Evolutionary conservation across 2,888 invertebrate species (phyloP).

Genomic region (Leucoma salicis): DNA sequence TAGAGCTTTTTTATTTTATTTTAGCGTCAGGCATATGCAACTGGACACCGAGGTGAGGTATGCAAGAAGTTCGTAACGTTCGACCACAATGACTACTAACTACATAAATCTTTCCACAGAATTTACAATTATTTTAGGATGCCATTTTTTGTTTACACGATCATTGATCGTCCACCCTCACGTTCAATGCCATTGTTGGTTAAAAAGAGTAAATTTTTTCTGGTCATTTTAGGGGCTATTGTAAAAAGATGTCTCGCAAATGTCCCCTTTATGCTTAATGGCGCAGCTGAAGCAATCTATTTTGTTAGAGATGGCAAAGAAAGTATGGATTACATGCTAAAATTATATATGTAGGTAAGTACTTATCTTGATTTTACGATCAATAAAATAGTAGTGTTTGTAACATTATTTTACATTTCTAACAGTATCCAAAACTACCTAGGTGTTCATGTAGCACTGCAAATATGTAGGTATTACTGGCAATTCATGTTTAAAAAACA

Average conservation of each 20-base stretch:
- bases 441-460: no score
- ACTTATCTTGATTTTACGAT: slow-evolving; percentile 27
- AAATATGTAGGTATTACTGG: no score
- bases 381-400: no score
- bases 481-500: no score
- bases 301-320: slow-evolving; percentile 40
- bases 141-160: slow-evolving; percentile 55
- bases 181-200: slow-evolving; percentile 66
- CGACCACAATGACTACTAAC: slow-evolving; percentile 72
- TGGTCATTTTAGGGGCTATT: slow-evolving; percentile 73
- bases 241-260: slow-evolving; percentile 71
- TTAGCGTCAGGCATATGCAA: slow-evolving; percentile 65
- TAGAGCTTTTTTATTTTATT: slow-evolving; percentile 36
- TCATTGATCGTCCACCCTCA: slow-evolving; percentile 78
- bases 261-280: slow-evolving; percentile 68
- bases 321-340: slow-evolving; percentile 54
- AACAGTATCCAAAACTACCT: no score
- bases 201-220: slow-evolving; percentile 73
- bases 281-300: slow-evolving; percentile 64
- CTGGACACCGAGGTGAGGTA: slow-evolving; percentile 58
- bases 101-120: slow-evolving; percentile 75
- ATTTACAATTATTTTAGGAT: slow-evolving; percentile 75
- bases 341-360: no score
- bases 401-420: no score
- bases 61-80: slow-evolving; percentile 39